phyloP scores from a whole-genome alignment of 2,888 invertebrate species.

The Acrocera orbiculus region DNA sequence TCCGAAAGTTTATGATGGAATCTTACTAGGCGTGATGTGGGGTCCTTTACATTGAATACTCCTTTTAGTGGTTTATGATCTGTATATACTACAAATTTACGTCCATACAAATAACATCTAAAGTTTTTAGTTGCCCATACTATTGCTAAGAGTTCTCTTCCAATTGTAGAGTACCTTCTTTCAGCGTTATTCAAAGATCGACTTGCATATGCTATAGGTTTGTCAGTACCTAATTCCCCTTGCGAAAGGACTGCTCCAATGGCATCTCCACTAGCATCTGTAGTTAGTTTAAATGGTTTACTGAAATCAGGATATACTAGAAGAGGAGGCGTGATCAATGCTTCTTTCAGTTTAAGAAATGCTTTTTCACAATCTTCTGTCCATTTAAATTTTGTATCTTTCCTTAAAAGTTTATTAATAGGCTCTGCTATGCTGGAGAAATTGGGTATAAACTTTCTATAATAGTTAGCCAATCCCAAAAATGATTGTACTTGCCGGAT shows the following conservation, averaged over 20 bases:
- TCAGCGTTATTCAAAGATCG: constrained; percentile 14
- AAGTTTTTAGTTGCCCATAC: constrained; percentile 21
- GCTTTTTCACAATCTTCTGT: not conserved
- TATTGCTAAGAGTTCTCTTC: constrained; percentile 20
- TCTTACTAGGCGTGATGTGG: too few species aligned
- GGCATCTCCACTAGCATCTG: not conserved
- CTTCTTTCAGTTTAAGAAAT: constrained; percentile 3
- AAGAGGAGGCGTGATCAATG: constrained; percentile 3
- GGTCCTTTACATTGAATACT: not conserved
- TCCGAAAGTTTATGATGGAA: too few species aligned
- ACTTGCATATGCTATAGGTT: constrained; percentile 15
- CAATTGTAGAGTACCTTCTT: constrained; percentile 15
- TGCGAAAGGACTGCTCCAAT: not conserved
- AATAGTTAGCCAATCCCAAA: constrained; percentile 4
- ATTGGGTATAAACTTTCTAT: constrained; percentile 3
- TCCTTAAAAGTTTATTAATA: constrained; percentile 2
- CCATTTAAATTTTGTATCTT: not conserved
- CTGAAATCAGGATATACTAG: constrained; percentile 3
- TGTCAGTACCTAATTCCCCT: too few species aligned
- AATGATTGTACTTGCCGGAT: constrained; percentile 5
- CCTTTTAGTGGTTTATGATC: not conserved
- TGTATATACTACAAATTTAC: not conserved
- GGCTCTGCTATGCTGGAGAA: constrained; percentile 1
- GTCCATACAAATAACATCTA: constrained; percentile 8
- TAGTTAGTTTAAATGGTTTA: not conserved